Base-by-base conservation (phyloP, 2,888 invertebrate genomes). In the Stenichneumon culpator region DNA sequence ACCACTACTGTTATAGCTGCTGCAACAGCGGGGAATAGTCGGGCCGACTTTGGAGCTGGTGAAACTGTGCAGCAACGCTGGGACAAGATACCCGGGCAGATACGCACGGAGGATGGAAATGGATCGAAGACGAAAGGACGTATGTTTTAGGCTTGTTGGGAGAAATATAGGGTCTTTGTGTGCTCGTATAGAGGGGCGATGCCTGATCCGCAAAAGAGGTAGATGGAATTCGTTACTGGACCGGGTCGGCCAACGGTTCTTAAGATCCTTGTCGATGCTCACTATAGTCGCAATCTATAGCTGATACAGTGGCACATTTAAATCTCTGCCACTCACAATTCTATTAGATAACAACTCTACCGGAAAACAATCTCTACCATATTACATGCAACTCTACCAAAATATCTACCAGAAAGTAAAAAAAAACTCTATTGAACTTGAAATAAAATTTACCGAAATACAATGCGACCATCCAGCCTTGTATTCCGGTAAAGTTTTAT, bases 241-340 rank as follows among this genome's bases (percentile, higher is more conserved):
- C 74, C 80, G 80, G 74, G 60, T 74, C 5, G 50, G 19, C 60
- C 54, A 81, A 69, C 68, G 60, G 80, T 75, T 75, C n/a, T 19
- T 11, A 22, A 25, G 1, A 75, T 44, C 57, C 68, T 74, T 47
- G 16, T 16, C 32, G 19, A 28, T 25, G 22, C 7, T 75, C 25
- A 39, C 39, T 47, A 47, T 32, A 50, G 44, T 32, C 63, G 14
- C 60, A 36, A 79, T 69, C 28, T 32, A 60, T 47, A 28, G 57
- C 16, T 44, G 47, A 68, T 11, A 60, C 25, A 60, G 57, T 60
- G 25, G 25, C 25, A 25, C 25, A 2, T 25, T 25, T 25, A 25
- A 1, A 25, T 25, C 25, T 25, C 25, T 25, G 25, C 25, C 25
- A 1, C 25, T 25, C 25, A 25, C 25, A 25, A 25, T 3, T 25